Evolutionary conservation across 2,113 vertebrate species (phyloP).

Genomic region (Cygnus buccinator): DNA sequence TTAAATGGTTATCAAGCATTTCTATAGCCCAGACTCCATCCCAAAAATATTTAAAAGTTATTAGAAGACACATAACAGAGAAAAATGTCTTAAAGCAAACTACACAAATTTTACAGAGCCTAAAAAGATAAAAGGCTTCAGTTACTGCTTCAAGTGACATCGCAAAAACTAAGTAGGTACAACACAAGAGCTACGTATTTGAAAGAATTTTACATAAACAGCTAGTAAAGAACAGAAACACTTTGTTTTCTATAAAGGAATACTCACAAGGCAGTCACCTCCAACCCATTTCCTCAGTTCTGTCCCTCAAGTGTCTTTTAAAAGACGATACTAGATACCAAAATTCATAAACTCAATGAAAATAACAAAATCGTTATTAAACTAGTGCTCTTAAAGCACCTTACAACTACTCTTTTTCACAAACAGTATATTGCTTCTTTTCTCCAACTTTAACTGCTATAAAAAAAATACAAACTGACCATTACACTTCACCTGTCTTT

Average conservation of each 20-base stretch:
- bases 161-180: rapidly evolving
- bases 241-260: rapidly evolving
- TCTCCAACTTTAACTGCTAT: rapidly evolving
- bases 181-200: rapidly evolving
- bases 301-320: not conserved
- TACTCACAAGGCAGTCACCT: rapidly evolving
- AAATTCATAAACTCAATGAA: rapidly evolving
- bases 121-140: rapidly evolving
- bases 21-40: not conserved
- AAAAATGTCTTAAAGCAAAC: not conserved
- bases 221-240: rapidly evolving
- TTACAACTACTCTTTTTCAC: rapidly evolving
- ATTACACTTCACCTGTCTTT: rapidly evolving
- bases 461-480: rapidly evolving
- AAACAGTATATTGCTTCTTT: rapidly evolving
- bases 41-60: not conserved
- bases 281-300: not conserved
- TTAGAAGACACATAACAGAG: rapidly evolving
- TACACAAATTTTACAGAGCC: rapidly evolving
- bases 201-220: rapidly evolving
- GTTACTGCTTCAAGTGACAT: too few relatives aligned
- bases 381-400: rapidly evolving
- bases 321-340: rapidly evolving
- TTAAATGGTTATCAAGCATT: rapidly evolving
- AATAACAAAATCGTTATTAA: rapidly evolving